phyloP scores from a whole-genome alignment of 1,140 invertebrate species.

The Aricia agestis region DNA sequence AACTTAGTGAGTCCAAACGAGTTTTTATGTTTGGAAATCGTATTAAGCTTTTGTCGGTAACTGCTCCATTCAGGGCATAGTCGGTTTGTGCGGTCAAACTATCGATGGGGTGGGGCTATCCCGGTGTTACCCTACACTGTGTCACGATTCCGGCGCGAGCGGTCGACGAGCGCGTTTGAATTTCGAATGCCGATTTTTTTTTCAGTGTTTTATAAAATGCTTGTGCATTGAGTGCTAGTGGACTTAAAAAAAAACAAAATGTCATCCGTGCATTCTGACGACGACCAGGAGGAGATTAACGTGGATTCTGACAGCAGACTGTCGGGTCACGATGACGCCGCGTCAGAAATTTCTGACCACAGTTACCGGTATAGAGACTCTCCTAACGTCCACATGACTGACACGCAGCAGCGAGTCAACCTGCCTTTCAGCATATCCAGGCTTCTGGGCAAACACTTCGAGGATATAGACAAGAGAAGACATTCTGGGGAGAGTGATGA shows the following conservation, averaged over 20 bases:
- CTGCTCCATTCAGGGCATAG: constrained; percentile 72
- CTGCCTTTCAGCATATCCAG: constrained; percentile 84
- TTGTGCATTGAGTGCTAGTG: constrained; percentile 47
- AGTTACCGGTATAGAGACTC: constrained; percentile 65
- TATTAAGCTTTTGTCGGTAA: constrained; percentile 76
- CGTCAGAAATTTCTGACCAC: constrained; percentile 62
- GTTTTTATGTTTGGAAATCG: constrained; percentile 76
- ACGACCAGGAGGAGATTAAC: constrained; percentile 79
- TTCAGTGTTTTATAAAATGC: constrained; percentile 24
- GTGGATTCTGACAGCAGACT: constrained; percentile 79
- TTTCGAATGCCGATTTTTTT: constrained; percentile 22
- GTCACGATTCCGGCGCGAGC: constrained; percentile 59
- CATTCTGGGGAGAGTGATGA: constrained; percentile 72
- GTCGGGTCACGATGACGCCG: constrained; percentile 74
- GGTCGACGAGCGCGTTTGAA: constrained; percentile 63
- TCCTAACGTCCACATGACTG: constrained; percentile 62
- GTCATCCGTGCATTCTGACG: constrained; percentile 76
- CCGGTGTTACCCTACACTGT: constrained; percentile 74
- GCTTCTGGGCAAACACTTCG: constrained; percentile 81
- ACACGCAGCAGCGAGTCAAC: constrained; percentile 77
- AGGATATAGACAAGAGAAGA: constrained; percentile 71
- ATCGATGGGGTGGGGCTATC: constrained; percentile 74
- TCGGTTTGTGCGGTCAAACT: constrained; percentile 72
- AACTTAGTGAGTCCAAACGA: constrained; percentile 71
- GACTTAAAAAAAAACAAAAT: constrained; percentile 45